Evolutionary conservation across 1,140 invertebrate genomes (phyloP), one percentile per base, ranked within the genome.

Genomic region (Drosophila neocordata): DNA sequence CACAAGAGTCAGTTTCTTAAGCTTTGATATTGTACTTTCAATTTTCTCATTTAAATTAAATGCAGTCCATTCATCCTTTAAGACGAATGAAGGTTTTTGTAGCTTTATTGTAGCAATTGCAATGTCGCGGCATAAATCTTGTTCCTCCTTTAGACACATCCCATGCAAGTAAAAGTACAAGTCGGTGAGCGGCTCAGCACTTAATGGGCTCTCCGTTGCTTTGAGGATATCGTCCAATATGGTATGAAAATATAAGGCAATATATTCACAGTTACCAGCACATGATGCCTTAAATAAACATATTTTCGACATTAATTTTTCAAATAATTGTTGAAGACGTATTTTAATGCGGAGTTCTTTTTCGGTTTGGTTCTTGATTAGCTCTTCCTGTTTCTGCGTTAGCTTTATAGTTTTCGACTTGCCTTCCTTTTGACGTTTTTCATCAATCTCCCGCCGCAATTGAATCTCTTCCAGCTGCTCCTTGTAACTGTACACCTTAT

Each of bases 381-480:
- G 95, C 92, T 99, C 98, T 91, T 98, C 96, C 91, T 99, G 98
- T 92, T 99, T 99, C 11, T 96, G 95, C 1, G 96, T 96, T 31
- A 92, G 90, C 53, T 97, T 92, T 71, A 95, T 94, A 59, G 95
- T 93, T 73, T 95, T 96, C n/a, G 95, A 93, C 90, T 96, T 96
- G 3, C 97, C 97, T 88, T 98, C 96, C 78, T 95, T 95, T 44
- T 94, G 94, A 73, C 95, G 95, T 89, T 98, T 98, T 76, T 97
- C 97, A 75, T 98, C 98, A 8, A 99, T 92, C 93, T 99, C 98
- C 74, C 97, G 95, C 37, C 96, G 93, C 34, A 99, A 92, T 84
- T 98, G 96, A 62, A 99, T 92, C 91, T 99, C 98, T 89, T 98
- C 98, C 83, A 98, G 93, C 91, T 99, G 98, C 79, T 99, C 98